These are phyloP conservation scores for Phengaris alcon DNA, from an alignment of 2,888 invertebrate genomes.

Conservation along the genomic window DNA sequence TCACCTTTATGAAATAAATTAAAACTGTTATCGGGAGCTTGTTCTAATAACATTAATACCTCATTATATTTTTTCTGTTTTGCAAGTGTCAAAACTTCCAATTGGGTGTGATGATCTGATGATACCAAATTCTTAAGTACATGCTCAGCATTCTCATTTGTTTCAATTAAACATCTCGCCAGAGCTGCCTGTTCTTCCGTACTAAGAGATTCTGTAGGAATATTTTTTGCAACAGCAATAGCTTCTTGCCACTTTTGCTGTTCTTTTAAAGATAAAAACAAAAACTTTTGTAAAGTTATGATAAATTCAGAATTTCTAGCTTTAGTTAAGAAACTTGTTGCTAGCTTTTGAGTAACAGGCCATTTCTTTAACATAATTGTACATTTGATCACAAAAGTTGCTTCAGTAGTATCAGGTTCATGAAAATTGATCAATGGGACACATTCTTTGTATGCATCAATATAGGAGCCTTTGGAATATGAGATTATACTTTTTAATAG, in stretches of 20 bases:
- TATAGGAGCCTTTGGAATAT: constrained; percentile 72
- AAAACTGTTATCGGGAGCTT: constrained; percentile 63
- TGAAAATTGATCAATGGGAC: constrained; percentile 66
- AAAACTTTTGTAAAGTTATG: constrained; percentile 50
- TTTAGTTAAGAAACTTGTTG: constrained; percentile 62
- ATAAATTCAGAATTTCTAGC: constrained; percentile 54
- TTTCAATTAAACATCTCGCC: constrained; percentile 64
- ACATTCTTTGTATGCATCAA: constrained; percentile 76
- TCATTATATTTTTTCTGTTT: constrained; percentile 74
- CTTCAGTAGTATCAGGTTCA: constrained; percentile 59
- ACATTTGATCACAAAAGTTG: constrained; percentile 63
- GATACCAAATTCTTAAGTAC: constrained; percentile 53
- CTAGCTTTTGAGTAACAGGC: constrained; percentile 63
- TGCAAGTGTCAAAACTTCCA: constrained; percentile 73
- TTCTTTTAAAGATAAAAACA: constrained; percentile 58
- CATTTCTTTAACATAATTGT: constrained; percentile 66
- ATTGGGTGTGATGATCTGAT: constrained; percentile 56
- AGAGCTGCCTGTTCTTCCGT: constrained; percentile 53
- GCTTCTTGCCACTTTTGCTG: constrained; percentile 78
- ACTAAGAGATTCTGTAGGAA: constrained; percentile 50
- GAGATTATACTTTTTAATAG: constrained; percentile 80
- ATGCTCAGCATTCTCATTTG: constrained; percentile 49
- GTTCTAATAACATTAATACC: constrained; percentile 75
- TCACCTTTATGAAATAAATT: constrained; percentile 80
- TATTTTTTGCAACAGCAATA: constrained; percentile 54